phyloP scores from a whole-genome alignment of 2,113 vertebrate species.

The Tupaia chinensis region DNA sequence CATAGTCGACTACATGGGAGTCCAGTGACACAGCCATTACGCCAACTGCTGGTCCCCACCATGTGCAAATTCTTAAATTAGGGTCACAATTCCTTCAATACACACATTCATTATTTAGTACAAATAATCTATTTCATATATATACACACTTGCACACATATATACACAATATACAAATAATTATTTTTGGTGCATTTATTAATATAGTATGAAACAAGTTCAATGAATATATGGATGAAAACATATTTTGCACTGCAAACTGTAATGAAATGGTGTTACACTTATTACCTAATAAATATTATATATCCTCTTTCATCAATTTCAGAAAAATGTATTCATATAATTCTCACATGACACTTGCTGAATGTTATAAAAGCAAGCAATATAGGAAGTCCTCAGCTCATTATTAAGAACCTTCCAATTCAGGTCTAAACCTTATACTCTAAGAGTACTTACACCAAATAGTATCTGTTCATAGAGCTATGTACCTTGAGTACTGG shows the following conservation, averaged over 20 bases:
- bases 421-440: conserved; percentile 43
- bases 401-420: conserved; percentile 32
- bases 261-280: conserved; percentile 33
- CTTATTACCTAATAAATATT: conserved; percentile 62
- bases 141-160: background rate
- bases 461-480: background rate
- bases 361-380: conserved; percentile 6
- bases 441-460: background rate
- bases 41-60: background rate
- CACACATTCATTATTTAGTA: background rate
- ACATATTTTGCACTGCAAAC: conserved; percentile 38
- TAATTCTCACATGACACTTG: background rate
- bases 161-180: background rate
- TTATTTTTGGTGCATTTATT: background rate
- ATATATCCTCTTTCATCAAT: conserved; percentile 29
- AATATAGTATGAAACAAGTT: background rate
- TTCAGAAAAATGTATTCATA: conserved; percentile 39
- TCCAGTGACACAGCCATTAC: too few relatives aligned
- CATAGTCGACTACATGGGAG: too few relatives aligned
- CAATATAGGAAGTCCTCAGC: background rate
- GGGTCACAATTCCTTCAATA: conserved; percentile 22
- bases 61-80: background rate
- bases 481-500: background rate
- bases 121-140: background rate
- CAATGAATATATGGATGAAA: background rate